Evolutionary conservation across 1,140 invertebrate species (phyloP).

Genomic region (Nymphalis io): DNA sequence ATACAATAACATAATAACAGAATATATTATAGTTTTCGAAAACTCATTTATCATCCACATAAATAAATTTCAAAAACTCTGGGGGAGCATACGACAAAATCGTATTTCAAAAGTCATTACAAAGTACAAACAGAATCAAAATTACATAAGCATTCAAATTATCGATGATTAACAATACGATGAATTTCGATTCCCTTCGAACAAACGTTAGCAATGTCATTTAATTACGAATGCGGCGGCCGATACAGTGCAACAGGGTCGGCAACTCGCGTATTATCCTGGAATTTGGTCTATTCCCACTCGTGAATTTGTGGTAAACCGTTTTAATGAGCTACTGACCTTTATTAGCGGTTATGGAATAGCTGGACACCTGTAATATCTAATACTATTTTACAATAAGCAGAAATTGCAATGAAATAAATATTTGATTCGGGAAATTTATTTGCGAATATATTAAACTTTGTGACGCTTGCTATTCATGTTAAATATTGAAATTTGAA

Average conservation of each 20-base stretch:
- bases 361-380: conserved; percentile 26
- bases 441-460: background rate
- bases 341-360: conserved; percentile 39
- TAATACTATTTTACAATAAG: conserved; percentile 13
- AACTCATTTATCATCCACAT: background rate
- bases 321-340: conserved; percentile 56
- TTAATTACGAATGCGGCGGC: conserved; percentile 50
- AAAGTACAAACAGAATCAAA: conserved; percentile 33
- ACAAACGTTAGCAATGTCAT: conserved; percentile 49
- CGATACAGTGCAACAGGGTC: conserved; percentile 41
- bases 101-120: conserved; percentile 23
- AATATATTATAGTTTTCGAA: background rate
- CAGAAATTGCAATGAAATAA: conserved; percentile 20
- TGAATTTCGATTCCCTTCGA: conserved; percentile 45
- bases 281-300: conserved; percentile 46
- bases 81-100: background rate
- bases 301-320: conserved; percentile 54
- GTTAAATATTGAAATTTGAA: background rate
- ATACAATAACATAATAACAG: too few species aligned
- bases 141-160: conserved; percentile 24
- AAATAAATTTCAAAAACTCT: background rate
- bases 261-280: conserved; percentile 34
- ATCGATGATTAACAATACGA: conserved; percentile 35
- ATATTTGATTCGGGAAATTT: background rate
- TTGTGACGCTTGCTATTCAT: background rate